These are phyloP conservation scores for Bhutanitis thaidina DNA, from an alignment of 2,888 invertebrate species.

Conservation along the genomic window DNA sequence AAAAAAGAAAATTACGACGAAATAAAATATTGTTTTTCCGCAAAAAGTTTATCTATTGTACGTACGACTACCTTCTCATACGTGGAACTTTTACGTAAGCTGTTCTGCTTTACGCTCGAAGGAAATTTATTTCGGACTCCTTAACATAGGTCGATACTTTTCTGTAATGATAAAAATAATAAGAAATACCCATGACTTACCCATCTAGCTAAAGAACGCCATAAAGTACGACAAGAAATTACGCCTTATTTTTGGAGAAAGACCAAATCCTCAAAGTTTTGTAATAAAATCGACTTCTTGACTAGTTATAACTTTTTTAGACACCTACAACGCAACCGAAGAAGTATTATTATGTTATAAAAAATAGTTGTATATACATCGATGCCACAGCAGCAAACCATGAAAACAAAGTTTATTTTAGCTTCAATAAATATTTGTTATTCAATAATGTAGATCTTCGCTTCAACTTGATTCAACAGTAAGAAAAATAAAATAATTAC, in stretches of 20 bases:
- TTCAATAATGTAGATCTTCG: too few species aligned
- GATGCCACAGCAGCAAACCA: not conserved
- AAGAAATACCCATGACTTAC: constrained; percentile 25
- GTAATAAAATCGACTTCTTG: constrained; percentile 15
- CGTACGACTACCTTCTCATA: constrained; percentile 45
- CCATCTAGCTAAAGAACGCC: constrained; percentile 16
- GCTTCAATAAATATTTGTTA: too few species aligned
- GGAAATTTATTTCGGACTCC: constrained; percentile 64
- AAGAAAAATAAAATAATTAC: too few species aligned
- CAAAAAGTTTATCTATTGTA: constrained; percentile 4
- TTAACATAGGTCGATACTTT: constrained; percentile 48
- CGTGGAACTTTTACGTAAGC: constrained; percentile 76
- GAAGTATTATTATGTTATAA: not conserved
- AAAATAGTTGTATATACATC: not conserved
- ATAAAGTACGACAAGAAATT: constrained; percentile 19
- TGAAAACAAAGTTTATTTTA: too few species aligned
- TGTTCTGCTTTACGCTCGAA: constrained; percentile 49
- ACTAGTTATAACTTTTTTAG: constrained; percentile 13
- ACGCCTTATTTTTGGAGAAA: constrained; percentile 17
- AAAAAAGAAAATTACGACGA: too few species aligned
- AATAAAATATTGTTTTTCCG: not conserved
- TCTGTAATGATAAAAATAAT: constrained; percentile 36
- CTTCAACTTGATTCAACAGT: too few species aligned
- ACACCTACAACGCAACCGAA: not conserved
- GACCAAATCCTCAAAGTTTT: constrained; percentile 18